Evolutionary conservation across 2,797 vertebrate genomes (phyloP).

Genomic region (Sylvia borin): DNA sequence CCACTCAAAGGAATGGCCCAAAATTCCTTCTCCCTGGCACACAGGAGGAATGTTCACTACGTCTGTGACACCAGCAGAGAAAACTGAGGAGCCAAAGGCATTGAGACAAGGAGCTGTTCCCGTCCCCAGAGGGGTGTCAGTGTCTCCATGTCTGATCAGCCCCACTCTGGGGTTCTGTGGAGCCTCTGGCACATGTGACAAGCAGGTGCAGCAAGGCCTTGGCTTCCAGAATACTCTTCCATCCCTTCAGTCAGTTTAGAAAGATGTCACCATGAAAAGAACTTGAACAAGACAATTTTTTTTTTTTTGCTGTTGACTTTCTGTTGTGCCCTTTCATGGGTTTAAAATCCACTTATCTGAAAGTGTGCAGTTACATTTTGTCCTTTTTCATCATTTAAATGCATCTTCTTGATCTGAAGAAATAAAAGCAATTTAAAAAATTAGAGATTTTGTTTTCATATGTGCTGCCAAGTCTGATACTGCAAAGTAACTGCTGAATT

Average conservation of each 20-base stretch:
- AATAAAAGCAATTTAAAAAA: slow-evolving; percentile 52
- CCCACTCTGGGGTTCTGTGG: not conserved
- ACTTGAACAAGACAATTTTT: slow-evolving; percentile 18
- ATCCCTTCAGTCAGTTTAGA: not conserved
- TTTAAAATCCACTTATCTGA: slow-evolving; percentile 52
- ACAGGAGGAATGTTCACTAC: not conserved
- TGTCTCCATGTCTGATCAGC: fast-evolving
- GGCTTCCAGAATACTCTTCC: not conserved
- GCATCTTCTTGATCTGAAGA: slow-evolving; percentile 50
- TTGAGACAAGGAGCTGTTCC: not conserved
- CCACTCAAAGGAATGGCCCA: not conserved
- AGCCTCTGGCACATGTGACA: not conserved
- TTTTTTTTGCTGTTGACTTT: slow-evolving; percentile 32
- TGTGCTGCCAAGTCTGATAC: slow-evolving; percentile 55
- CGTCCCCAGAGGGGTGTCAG: not conserved
- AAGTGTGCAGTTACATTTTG: slow-evolving; percentile 53
- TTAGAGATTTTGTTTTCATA: slow-evolving; percentile 53
- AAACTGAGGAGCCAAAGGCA: not conserved
- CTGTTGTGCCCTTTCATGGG: slow-evolving; percentile 46
- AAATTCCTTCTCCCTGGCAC: not conserved
- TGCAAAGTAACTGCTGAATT: slow-evolving; percentile 67
- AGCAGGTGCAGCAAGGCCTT: not conserved
- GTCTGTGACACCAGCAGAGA: not conserved
- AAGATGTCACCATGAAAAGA: slow-evolving; percentile 22
- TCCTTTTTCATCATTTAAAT: slow-evolving; percentile 16